Evolutionary conservation across 2,113 vertebrate genomes (phyloP).

Genomic region (Eulemur macaco): DNA sequence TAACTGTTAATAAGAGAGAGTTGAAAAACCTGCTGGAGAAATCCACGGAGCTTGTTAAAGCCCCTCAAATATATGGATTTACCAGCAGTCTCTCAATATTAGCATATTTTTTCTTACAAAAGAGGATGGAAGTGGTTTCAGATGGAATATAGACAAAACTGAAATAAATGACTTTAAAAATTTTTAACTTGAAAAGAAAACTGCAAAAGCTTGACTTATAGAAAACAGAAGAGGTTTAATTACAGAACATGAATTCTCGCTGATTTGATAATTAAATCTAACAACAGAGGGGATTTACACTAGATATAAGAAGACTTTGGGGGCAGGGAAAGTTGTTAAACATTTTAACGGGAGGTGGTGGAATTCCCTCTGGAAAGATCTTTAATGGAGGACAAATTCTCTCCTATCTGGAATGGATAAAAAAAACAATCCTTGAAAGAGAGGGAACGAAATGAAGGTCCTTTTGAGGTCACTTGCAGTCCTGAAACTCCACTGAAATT

Average conservation of each 20-base stretch:
- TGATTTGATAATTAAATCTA: slow-evolving; percentile 54
- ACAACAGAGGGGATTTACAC: slow-evolving; percentile 51
- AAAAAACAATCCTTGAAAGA: slow-evolving; percentile 53
- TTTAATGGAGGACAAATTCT: slow-evolving; percentile 61
- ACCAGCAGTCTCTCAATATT: not conserved
- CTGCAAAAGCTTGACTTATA: slow-evolving; percentile 9
- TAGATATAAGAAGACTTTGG: slow-evolving; percentile 50
- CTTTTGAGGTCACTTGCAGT: slow-evolving; percentile 34
- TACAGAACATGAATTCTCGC: slow-evolving; percentile 43
- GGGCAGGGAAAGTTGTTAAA: slow-evolving; percentile 58
- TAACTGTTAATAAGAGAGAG: slow-evolving; percentile 54
- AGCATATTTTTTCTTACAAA: slow-evolving; percentile 50
- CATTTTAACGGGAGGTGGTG: slow-evolving; percentile 59
- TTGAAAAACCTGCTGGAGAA: slow-evolving; percentile 51
- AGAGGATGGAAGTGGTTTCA: slow-evolving; percentile 4
- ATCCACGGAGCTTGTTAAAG: slow-evolving; percentile 29
- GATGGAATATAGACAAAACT: slow-evolving; percentile 32
- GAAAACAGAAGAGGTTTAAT: slow-evolving; percentile 53
- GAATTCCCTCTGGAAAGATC: slow-evolving; percentile 69
- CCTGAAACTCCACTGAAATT: slow-evolving; percentile 52
- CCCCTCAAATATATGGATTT: slow-evolving; percentile 13
- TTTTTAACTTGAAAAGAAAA: slow-evolving; percentile 41
- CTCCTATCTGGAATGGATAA: slow-evolving; percentile 35
- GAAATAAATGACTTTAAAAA: slow-evolving; percentile 45
- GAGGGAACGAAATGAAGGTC: slow-evolving; percentile 52